A percentile compares a stretch with the other conserved stretches of the same genome.
These are phyloP conservation scores for Lagopus leucura DNA, from an alignment of 2,113 vertebrate genomes.

Conservation along the genomic window DNA sequence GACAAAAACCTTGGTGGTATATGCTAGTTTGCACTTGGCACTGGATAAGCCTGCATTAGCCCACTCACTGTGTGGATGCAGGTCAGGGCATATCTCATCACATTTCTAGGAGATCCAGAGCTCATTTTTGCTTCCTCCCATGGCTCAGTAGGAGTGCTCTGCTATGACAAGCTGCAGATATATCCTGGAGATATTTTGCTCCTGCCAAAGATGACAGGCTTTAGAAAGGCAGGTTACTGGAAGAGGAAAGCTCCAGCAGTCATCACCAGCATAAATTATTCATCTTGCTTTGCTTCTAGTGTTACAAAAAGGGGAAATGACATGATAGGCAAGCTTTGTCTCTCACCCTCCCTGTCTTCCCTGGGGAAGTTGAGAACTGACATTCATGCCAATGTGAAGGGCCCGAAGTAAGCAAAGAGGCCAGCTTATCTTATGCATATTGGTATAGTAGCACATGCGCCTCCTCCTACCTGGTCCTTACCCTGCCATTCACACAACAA, in stretches of 20 bases:
- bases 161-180: not conserved
- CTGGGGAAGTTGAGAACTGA: not conserved
- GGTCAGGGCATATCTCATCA: too few species aligned
- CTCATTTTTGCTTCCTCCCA: not conserved
- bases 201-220: not conserved
- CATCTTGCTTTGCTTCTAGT: not conserved
- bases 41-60: too few species aligned
- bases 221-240: not conserved
- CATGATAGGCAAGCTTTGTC: not conserved
- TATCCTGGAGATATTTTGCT: not conserved
- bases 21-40: too few species aligned
- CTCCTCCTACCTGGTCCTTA: not conserved
- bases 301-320: not conserved
- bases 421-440: not conserved
- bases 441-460: accelerated
- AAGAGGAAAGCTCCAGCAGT: not conserved
- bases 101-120: not conserved
- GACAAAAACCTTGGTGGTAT: too few species aligned
- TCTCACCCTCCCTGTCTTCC: not conserved
- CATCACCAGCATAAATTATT: not conserved
- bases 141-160: not conserved
- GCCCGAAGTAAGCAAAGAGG: not conserved
- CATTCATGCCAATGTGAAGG: accelerated
- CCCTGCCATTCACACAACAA: not conserved
- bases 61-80: too few species aligned